phyloP scores from a whole-genome alignment of 2,888 invertebrate genomes.

The Neoascia interrupta region DNA sequence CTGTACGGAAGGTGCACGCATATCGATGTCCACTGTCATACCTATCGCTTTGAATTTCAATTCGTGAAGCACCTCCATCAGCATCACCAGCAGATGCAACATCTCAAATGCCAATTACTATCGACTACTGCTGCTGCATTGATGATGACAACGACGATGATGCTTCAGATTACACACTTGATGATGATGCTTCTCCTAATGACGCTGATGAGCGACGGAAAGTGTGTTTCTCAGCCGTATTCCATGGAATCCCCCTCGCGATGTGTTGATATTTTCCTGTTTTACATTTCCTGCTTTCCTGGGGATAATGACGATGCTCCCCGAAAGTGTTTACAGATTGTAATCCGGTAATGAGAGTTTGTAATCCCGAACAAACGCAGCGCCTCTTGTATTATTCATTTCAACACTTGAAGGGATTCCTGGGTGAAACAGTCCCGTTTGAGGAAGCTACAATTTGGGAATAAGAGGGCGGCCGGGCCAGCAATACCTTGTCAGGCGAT shows the following conservation, averaged over 20 bases:
- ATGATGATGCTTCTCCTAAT: conserved; percentile 31
- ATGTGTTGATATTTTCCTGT: conserved; percentile 38
- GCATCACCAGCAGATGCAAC: conserved; percentile 30
- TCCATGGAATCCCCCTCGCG: conserved; percentile 14
- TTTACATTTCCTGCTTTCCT: conserved; percentile 37
- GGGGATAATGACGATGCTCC: conserved; percentile 8
- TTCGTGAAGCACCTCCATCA: conserved; percentile 28
- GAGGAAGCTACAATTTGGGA: no score
- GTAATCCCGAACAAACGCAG: conserved; percentile 35
- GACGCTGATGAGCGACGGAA: conserved; percentile 24
- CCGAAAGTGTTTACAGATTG: conserved; percentile 47
- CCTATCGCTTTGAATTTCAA: conserved; percentile 22
- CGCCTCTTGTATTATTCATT: conserved; percentile 51
- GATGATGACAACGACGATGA: conserved; percentile 18
- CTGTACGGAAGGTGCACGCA: neutral
- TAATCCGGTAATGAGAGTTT: conserved; percentile 46
- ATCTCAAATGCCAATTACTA: conserved; percentile 37
- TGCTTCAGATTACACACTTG: conserved; percentile 8
- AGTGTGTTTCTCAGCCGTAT: conserved; percentile 15
- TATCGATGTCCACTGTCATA: conserved; percentile 29
- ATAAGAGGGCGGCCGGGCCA: no score
- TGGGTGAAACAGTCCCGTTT: no score
- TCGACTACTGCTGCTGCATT: conserved; percentile 10
- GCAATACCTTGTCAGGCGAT: conserved; percentile 7
- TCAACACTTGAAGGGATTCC: conserved; percentile 27